Base-by-base conservation (phyloP, 1,140 invertebrate genomes). In the Hyphantria cunea region DNA sequence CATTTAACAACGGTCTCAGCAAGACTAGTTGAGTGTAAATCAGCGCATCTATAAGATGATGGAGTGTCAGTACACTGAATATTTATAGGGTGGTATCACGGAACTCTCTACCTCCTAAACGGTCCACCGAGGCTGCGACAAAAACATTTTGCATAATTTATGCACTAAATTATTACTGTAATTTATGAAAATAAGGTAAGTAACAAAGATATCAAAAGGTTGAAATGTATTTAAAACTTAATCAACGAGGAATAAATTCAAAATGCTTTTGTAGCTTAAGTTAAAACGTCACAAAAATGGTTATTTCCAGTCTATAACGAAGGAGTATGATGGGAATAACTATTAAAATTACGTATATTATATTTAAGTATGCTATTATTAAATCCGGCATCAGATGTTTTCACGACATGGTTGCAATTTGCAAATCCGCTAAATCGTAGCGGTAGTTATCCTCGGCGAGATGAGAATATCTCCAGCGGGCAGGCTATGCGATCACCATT, bases 131-230 rank as follows among this genome's bases (percentile, higher is more conserved):
- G 67, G 64, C 66, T 68, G 50, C 65, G 72, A 72, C 69, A 70
- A 71, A 74, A 74, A 59, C 55, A 70, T 72, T 74, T 77, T 72
- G 63, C 72, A 77, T 77, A 77, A 70, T 77, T 74, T 77, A 71
- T 59, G 54, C 56, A 59, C 45, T 49, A 60, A 72, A 73, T 67
- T 72, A 25, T 72, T 68, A 64, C 66, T 67, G 64, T 59, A 69
- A 74, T 66, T 76, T 74, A 76, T 73, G 68, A 55, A 76, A 67
- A 71, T 64, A 52, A 63, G 59, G 51, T 64, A 15, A 39, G 42
- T 53, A 45, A 52, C 59, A 45, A 50, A 53, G 25, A 62, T 52
- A 53, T 52, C 59, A 62, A 53, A 62, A 60, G 47, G 48, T 51
- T 60, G 56, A 51, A 60, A 42, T 48, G 48, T 50, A 60, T 60